These are phyloP conservation scores for Apostichopus japonicus DNA, from an alignment of 35 echinoderm and acorn worm species.

Conservation along the genomic window DNA sequence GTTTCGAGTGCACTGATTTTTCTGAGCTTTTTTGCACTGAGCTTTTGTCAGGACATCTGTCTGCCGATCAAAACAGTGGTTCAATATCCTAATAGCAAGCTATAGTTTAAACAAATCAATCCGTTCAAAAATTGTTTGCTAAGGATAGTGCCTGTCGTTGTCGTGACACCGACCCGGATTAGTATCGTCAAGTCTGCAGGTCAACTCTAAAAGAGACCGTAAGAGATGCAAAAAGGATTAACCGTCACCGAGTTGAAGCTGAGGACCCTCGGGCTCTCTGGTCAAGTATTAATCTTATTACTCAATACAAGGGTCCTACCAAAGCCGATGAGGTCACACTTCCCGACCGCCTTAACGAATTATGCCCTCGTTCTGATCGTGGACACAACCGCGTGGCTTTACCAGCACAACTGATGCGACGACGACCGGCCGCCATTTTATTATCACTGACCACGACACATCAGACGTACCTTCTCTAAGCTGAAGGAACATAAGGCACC, in stretches of 20 bases:
- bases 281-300: not conserved
- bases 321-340: slow-evolving; percentile 7
- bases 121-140: slow-evolving; percentile 21
- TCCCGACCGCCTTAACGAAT: slow-evolving; percentile 4
- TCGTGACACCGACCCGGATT: not conserved
- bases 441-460: not conserved
- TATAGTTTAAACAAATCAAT: slow-evolving; percentile 60
- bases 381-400: not conserved
- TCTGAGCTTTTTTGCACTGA: too few species aligned
- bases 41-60: slow-evolving; percentile 63
- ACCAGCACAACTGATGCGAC: not conserved
- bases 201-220: not conserved
- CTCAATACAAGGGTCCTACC: slow-evolving; percentile 20
- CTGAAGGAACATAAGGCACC: not conserved
- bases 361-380: not conserved
- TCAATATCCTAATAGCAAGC: slow-evolving; percentile 59
- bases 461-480: not conserved
- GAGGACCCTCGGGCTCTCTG: not conserved
- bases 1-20: slow-evolving; percentile 37
- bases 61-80: slow-evolving; percentile 45
- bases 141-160: slow-evolving; percentile 18
- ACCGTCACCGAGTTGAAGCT: not conserved
- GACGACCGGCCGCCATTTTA: not conserved
- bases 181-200: not conserved
- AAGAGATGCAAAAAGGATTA: not conserved